Evolutionary conservation across 2,797 vertebrate species (phyloP), one percentile per base, ranked within the genome.

Genomic region (Hapalemur alaotrensis): DNA sequence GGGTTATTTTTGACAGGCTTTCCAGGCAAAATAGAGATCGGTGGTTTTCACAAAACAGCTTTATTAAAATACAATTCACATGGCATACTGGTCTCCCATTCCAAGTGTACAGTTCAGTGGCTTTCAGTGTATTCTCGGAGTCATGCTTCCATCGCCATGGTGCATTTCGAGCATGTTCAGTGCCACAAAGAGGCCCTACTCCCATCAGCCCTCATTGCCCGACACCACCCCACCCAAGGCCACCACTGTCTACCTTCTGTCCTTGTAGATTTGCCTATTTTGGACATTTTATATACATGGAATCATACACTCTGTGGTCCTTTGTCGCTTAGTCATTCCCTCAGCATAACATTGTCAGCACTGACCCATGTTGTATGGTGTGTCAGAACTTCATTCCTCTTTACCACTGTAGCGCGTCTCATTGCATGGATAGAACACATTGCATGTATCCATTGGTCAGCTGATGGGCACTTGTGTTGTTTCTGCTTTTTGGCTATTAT

Each of bases 21-120:
- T 82, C 46, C 46, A 91, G 83, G 67, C 32, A 84, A 73, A 85
- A 35, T 17, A 89, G 65, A 94, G 32, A 41, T 65, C 28, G 22
- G 17, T 41, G 30, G 54, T 72, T 93, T 85, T 63, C 18, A 10
- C 20, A 54, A 81, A 79, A 57, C 2, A 54, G 4, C 14, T 10
- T 72, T 48, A 78, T 95, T 52, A 93, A 95, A 87, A 90, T 72
- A 22, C 23, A 84, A 67, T 84, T 80, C 17, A 82, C 6, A n/a
- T 7, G 50, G 59, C n/a, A 57, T 35, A 48, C 28, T n/a, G 5
- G 41, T 84, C 10, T 85, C 72, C 10, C n/a, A 28, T n/a, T 32
- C 69, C 50, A 81, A 70, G 69, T 65, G 18, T 76, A 20, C 6
- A 20, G 4, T 9, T 89, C 59, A 41, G 0, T 69, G 79, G 14